A percentile compares a stretch with the other conserved stretches of the same genome.
Evolutionary conservation across 2,888 invertebrate species (phyloP).

Genomic region (Willowsia nigromaculata): DNA sequence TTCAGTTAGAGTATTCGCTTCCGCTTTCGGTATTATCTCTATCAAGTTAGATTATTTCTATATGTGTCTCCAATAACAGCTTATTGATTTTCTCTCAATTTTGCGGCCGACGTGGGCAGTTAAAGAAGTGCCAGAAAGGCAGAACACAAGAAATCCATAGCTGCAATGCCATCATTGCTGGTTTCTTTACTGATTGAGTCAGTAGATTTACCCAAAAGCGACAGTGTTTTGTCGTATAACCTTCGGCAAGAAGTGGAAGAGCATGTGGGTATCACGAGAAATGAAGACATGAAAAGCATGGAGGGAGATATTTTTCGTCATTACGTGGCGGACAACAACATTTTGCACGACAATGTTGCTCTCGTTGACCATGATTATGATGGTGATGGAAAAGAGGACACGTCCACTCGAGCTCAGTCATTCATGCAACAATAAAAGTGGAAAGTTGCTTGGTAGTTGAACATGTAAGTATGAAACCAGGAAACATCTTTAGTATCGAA

Average conservation of each 20-base stretch:
- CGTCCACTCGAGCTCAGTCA: neutral
- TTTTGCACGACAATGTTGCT: neutral
- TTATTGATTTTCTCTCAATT: conserved; percentile 35
- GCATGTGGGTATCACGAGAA: neutral
- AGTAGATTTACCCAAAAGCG: neutral
- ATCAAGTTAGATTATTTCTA: neutral
- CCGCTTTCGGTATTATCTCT: neutral
- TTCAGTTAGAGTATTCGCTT: neutral
- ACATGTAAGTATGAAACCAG: neutral
- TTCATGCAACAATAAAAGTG: neutral
- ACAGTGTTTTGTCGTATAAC: neutral
- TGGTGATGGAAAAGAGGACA: neutral
- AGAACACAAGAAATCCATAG: neutral
- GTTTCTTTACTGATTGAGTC: neutral
- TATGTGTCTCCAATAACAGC: neutral
- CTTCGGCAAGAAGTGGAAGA: neutral
- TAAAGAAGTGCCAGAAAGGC: neutral
- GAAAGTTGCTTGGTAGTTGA: neutral
- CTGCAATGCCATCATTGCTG: neutral
- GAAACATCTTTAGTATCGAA: no score
- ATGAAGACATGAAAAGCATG: neutral
- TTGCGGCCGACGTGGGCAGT: neutral
- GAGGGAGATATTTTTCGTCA: neutral
- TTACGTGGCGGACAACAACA: neutral
- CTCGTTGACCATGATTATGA: neutral